phyloP scores from a whole-genome alignment of 2,113 vertebrate genomes.

The Pelodiscus sinensis region DNA sequence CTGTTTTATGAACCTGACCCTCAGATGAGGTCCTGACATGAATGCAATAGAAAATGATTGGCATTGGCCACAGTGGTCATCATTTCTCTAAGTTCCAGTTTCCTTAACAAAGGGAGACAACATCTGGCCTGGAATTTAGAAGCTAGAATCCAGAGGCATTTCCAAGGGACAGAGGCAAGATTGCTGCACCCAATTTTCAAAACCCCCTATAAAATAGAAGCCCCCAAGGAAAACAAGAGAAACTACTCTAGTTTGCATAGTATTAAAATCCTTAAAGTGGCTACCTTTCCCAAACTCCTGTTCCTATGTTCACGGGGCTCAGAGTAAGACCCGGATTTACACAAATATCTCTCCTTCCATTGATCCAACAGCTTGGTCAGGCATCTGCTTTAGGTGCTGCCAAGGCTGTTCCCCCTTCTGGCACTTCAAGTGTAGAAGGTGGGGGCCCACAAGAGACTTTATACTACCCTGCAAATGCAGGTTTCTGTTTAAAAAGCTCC shows the following conservation, averaged over 20 bases:
- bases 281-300: neutral
- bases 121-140: neutral
- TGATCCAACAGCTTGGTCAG: neutral
- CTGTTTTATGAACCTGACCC: neutral
- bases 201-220: neutral
- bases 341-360: neutral
- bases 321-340: neutral
- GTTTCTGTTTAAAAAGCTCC: too few species aligned
- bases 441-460: too few species aligned
- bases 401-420: too few species aligned
- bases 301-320: neutral
- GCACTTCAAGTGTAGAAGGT: too few species aligned
- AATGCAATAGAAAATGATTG: neutral
- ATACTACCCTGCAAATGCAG: too few species aligned
- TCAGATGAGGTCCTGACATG: neutral
- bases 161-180: neutral
- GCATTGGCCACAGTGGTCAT: neutral
- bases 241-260: neutral
- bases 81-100: neutral
- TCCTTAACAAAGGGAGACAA: neutral
- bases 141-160: neutral
- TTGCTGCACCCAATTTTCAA: constrained; percentile 17
- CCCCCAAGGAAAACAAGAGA: neutral
- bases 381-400: neutral
- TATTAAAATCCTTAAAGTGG: neutral